Evolutionary conservation across 2,113 vertebrate genomes (phyloP).

Genomic region (Eulemur rufifrons): DNA sequence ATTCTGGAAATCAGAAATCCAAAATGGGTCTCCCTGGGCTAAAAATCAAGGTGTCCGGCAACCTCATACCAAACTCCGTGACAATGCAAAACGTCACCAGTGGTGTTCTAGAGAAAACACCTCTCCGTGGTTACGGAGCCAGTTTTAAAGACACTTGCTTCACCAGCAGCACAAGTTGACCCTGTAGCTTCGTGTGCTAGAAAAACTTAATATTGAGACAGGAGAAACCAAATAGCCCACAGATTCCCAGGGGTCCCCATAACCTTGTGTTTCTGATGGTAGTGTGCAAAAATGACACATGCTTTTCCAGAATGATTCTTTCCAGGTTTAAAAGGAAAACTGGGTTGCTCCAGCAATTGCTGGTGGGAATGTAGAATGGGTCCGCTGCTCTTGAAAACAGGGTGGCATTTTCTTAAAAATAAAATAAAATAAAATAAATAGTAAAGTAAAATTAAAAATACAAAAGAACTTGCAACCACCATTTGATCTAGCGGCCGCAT

Average conservation of each 20-base stretch:
- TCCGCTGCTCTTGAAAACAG: neutral
- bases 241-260: neutral
- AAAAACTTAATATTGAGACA: neutral
- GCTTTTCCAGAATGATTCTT: neutral
- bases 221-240: neutral
- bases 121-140: neutral
- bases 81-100: no score
- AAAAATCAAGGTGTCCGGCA: no score
- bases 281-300: neutral
- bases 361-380: neutral
- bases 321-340: neutral
- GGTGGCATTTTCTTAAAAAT: neutral
- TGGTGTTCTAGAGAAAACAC: no score
- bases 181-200: no score
- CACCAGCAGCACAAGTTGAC: neutral
- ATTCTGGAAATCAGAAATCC: no score
- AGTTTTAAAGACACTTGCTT: neutral
- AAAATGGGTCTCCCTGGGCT: no score
- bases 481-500: neutral
- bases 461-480: neutral
- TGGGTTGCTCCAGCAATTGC: no score
- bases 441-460: neutral
- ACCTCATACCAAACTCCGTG: no score
- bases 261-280: rapidly evolving
- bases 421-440: no score